These are phyloP conservation scores for Micoletzkya japonica DNA, from an alignment of 2,888 invertebrate species.

Conservation along the genomic window DNA sequence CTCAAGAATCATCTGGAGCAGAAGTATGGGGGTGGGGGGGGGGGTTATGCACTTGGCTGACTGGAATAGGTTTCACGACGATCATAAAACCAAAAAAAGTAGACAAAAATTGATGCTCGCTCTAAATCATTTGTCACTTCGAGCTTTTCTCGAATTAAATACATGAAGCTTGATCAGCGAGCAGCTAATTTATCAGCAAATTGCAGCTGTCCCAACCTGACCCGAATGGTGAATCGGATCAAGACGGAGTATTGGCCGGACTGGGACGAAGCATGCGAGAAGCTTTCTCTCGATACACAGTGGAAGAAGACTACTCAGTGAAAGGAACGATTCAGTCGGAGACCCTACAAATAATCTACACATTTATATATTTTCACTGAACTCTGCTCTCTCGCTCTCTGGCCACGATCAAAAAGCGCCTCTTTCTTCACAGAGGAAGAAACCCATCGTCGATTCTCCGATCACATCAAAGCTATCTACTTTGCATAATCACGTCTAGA, in stretches of 20 bases:
- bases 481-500: too few species aligned
- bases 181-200: background rate
- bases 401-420: too few species aligned
- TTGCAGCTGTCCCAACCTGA: slow-evolving; percentile 35
- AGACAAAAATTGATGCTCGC: background rate
- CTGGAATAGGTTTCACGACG: background rate
- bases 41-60: background rate
- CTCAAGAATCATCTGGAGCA: slow-evolving; percentile 19
- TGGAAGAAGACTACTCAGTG: slow-evolving; percentile 8
- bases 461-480: too few species aligned
- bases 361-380: background rate
- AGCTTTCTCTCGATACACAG: slow-evolving; percentile 38
- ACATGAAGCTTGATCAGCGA: background rate
- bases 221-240: slow-evolving; percentile 35
- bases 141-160: too few species aligned
- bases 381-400: background rate
- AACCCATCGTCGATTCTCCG: too few species aligned
- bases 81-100: background rate
- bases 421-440: background rate
- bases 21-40: background rate
- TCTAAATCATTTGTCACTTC: too few species aligned
- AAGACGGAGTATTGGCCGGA: slow-evolving; percentile 60
- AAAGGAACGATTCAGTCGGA: background rate
- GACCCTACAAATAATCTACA: background rate
- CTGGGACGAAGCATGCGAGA: slow-evolving; percentile 49